Base-by-base conservation (phyloP, 1,140 invertebrate genomes). In the Drosophila arawakana region DNA sequence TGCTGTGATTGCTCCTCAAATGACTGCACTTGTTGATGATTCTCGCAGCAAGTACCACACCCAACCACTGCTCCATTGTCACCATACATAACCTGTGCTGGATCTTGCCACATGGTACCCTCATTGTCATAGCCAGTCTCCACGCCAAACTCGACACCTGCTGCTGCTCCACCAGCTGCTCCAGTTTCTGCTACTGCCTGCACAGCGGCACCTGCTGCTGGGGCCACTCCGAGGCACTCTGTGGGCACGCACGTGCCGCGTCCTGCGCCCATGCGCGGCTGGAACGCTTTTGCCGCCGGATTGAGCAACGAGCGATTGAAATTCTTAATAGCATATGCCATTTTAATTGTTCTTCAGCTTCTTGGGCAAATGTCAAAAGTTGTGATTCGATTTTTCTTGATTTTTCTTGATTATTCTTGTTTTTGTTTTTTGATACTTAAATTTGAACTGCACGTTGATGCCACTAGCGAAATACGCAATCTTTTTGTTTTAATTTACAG, bases 211-310 rank as follows among this genome's bases (percentile, higher is more conserved):
- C 25, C 25, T 5, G 25, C 25, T 30, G 25, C 0, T 0, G 25
- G 3, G 25, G 0, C 25, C 25, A 5, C 25, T 30, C 25, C 25
- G 25, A 2, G 4, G 25, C 25, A 15, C 25, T 3, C 25, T 3
- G 2, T 2, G 25, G 2, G 2, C 25, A 25, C 25, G 25, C 4
- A 2, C 4, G 1, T 25, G 25, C 25, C 25, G 3, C 25, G 25
- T 30, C 41, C n/a, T 30, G 35, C 13, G 11, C 5, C 7, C 54
- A 9, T 1, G 2, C 37, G 37, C 5, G 54, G 54, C 0, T 57
- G 35, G 41, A 57, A 57, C 6, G 21, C 37, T 1, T 57, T 57
- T 6, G 54, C 54, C 18, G 10, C 18, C 18, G 54, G 54, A 57
- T 57, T 57, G 3, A 57, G 15, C 1, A 15, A n/a, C 15, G 54